Evolutionary conservation across 2,113 vertebrate species (phyloP).

Genomic region (Phycodurus eques): DNA sequence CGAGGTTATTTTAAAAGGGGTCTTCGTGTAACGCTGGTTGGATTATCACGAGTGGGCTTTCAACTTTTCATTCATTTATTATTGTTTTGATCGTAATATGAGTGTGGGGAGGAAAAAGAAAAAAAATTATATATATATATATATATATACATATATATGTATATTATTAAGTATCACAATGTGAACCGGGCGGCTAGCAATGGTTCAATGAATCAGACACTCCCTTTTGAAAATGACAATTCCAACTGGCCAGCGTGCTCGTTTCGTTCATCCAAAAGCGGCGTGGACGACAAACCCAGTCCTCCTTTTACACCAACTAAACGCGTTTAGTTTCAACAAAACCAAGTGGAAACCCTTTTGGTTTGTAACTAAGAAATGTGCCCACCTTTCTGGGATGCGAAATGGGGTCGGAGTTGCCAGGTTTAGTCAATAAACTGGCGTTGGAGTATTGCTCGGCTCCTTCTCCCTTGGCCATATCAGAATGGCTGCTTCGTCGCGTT

Average conservation of each 20-base stretch:
- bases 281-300: not conserved
- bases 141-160: too few species aligned
- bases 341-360: not conserved
- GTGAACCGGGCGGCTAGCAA: not conserved
- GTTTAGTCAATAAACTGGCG: slow-evolving; percentile 67
- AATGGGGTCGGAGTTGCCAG: slow-evolving; percentile 31
- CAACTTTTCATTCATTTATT: not conserved
- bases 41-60: not conserved
- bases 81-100: not conserved
- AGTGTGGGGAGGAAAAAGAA: not conserved
- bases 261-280: not conserved
- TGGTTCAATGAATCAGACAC: not conserved
- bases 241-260: not conserved
- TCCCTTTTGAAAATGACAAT: slow-evolving; percentile 6
- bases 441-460: slow-evolving; percentile 71
- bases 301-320: not conserved
- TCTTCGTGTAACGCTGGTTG: not conserved
- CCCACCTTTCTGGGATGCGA: slow-evolving; percentile 56
- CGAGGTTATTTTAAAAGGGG: not conserved
- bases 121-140: too few species aligned
- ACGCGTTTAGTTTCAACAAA: not conserved
- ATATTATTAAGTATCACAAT: not conserved
- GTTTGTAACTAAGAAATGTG: not conserved
- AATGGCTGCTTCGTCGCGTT: not conserved
- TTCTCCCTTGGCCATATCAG: slow-evolving; percentile 73